Conservation (phyloP, 2,113 vertebrate species). For the Acanthisitta chloris region DNA sequence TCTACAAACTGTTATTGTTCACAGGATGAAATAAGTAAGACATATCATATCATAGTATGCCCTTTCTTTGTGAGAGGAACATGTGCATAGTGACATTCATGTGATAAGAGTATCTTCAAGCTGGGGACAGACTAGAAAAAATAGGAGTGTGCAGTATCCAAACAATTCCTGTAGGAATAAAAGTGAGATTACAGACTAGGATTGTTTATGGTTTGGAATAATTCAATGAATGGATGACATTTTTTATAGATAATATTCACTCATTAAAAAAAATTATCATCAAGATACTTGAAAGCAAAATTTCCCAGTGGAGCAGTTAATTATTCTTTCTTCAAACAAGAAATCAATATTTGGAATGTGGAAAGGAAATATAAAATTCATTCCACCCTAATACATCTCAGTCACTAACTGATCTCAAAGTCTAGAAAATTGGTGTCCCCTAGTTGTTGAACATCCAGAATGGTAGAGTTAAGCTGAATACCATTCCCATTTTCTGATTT, state of each 20-base stretch:
- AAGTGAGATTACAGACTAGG: accelerated
- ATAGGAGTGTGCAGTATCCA: accelerated
- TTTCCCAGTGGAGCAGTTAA: neutral
- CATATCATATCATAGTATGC: accelerated
- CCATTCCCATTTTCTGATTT: neutral
- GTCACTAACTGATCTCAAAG: neutral
- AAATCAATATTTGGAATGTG: neutral
- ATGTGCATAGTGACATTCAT: neutral
- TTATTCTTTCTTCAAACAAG: neutral
- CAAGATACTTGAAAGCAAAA: neutral
- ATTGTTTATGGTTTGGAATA: neutral
- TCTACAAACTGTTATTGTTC: neutral
- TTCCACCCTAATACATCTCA: neutral
- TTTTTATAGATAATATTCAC: neutral
- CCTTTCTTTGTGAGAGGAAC: neutral
- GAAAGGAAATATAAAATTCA: neutral
- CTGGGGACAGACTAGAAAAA: neutral
- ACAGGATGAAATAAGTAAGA: neutral
- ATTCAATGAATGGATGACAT: neutral
- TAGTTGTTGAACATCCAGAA: neutral
- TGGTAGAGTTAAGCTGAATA: neutral
- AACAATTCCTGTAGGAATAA: neutral
- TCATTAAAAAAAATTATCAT: neutral
- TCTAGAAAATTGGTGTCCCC: neutral
- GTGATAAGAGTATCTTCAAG: neutral